Evolutionary conservation across 1,140 invertebrate species (phyloP), one percentile per base, ranked within the genome.

Genomic region (Pseudomyrmex pallidus): DNA sequence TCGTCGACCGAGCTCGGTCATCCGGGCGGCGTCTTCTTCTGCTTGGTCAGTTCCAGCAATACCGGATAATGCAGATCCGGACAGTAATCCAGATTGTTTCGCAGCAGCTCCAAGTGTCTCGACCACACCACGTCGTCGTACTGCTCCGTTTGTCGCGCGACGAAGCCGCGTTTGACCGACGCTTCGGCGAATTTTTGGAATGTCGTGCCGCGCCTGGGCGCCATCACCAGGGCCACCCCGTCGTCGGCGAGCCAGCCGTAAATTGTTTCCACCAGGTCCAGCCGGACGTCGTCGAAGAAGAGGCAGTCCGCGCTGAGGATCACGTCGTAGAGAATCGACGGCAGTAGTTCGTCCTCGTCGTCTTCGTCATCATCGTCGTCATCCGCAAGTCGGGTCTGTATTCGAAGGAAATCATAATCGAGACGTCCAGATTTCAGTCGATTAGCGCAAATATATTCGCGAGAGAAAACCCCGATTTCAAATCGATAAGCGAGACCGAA

Each of bases 241-340:
- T 95, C 93, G 22, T 95, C 93, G n/a, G 96, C 95, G 78, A 98
- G 90, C 90, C 96, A 95, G 68, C 95, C 94, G 93, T 96, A 96
- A 62, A 98, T 96, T 59, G 96, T 96, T 66, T 96, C 95, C 35
- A 97, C 96, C 17, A 98, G 93, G 87, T 97, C 96, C 50, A 95
- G 92, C 67, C 97, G 94, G 0, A 96, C 96, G 62, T 97, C 97
- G 91, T 98, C 97, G 93, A 98, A 98, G 93, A 98, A 98, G 61
- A 98, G 92, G 92, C 97, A 98, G 92, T 97, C 97, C 9, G 97
- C 97, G 89, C 96, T 97, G 1, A 98, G 92, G 50, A 98, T 95
- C 25, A 96, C 94, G 93, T 98, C 97, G 92, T 96, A 97, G 4
- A 91, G 85, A 5, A 89, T 90, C 8, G 92, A 89, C 56, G 63